Conservation (phyloP, 2,797 vertebrate species). For the Phataginus tetradactyla region DNA sequence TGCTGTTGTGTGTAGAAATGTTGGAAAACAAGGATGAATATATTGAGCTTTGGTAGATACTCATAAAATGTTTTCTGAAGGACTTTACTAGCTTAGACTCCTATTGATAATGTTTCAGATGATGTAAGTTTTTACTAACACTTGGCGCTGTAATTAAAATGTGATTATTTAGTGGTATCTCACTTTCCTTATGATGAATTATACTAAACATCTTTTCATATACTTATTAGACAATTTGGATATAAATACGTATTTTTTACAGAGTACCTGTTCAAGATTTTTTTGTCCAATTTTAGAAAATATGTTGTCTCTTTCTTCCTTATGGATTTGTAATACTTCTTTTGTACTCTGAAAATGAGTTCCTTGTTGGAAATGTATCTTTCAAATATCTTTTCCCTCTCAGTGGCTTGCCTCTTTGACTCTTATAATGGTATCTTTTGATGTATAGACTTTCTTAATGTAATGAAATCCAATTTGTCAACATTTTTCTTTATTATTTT, state of each 20-base stretch:
- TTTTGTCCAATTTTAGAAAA: neutral
- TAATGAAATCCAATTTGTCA: neutral
- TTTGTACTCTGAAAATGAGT: neutral
- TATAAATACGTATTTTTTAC: neutral
- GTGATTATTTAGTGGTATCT: neutral
- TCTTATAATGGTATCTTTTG: constrained; percentile 18
- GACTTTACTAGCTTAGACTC: neutral
- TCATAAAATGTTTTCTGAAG: neutral
- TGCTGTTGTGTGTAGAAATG: neutral
- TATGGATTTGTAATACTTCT: neutral
- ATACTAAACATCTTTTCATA: neutral
- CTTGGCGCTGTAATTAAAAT: neutral
- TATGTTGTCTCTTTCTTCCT: neutral
- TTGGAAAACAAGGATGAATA: neutral
- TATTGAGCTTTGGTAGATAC: neutral
- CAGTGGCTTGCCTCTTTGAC: neutral
- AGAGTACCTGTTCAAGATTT: neutral
- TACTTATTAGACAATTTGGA: neutral
- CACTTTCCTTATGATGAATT: neutral
- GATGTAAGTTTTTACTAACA: neutral
- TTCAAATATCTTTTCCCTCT: neutral
- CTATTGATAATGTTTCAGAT: neutral
- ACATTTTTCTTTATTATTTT: neutral
- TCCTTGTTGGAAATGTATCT: neutral
- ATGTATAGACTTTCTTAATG: neutral